Percentiles rank a stretch among this genome's conserved stretches.
Evolutionary conservation across 2,888 invertebrate genomes (phyloP).

Genomic region (Elmis aenea): DNA sequence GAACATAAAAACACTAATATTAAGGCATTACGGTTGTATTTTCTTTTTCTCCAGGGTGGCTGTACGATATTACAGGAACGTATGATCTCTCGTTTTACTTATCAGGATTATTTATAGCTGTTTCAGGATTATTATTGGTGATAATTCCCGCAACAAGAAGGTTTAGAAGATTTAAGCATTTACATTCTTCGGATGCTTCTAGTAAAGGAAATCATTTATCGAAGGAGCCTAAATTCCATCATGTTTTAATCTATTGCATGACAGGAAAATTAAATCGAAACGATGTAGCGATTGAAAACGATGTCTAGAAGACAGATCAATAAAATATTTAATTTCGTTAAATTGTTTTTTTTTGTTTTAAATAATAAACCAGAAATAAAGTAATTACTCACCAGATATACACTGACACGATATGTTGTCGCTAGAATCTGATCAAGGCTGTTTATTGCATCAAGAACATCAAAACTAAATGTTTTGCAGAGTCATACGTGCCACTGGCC

Average conservation of each 20-base stretch:
- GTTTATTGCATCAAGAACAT: too few relatives aligned
- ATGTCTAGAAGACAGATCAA: too few relatives aligned
- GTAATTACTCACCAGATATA: too few relatives aligned
- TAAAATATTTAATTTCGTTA: too few relatives aligned
- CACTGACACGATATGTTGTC: too few relatives aligned
- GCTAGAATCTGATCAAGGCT: too few relatives aligned
- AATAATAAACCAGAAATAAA: too few relatives aligned
- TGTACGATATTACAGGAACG: constrained; percentile 70
- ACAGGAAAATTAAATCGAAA: constrained; percentile 23
- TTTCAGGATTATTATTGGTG: constrained; percentile 66
- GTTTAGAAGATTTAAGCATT: constrained; percentile 35
- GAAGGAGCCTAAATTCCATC: constrained; percentile 24
- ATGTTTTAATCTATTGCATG: constrained; percentile 32
- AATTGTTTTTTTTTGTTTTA: too few relatives aligned
- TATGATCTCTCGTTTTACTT: constrained; percentile 78
- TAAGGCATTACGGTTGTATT: constrained; percentile 1
- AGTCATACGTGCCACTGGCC: too few relatives aligned
- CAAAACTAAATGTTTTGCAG: too few relatives aligned
- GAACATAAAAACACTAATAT: constrained; percentile 2
- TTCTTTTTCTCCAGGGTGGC: constrained; percentile 58
- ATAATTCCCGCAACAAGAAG: constrained; percentile 40
- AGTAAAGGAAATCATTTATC: constrained; percentile 18
- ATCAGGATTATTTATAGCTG: constrained; percentile 72
- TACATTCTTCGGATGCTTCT: constrained; percentile 34
- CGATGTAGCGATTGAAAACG: too few relatives aligned